Base-by-base conservation (phyloP, 1,140 invertebrate species). In the Leguminivora glycinivorella region DNA sequence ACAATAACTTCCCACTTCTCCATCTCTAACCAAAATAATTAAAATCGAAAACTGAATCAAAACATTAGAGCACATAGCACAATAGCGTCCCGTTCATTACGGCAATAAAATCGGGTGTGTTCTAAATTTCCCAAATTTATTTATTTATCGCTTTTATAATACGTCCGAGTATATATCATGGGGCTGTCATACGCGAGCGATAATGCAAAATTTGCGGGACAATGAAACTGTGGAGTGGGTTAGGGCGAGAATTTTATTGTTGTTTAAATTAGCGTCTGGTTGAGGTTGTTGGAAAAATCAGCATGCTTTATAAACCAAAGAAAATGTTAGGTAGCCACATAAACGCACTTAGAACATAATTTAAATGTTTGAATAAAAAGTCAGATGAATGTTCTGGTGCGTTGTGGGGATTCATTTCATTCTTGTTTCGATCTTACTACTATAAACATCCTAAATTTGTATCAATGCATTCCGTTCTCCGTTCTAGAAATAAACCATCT, bases 121-220 rank as follows among this genome's bases (percentile, higher is more conserved):
- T 88, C 88, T 90, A 90, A 90, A 90, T 87, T 87, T 84, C 77
- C 76, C 78, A 60, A 85, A 89, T 89, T 88, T 87, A 90, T 89
- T 89, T 90, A 89, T 90, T 90, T 90, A 90, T 88, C 82, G 87
- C 87, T 83, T 88, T 90, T 89, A 90, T 90, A 89, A 89, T 90
- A 89, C 83, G 84, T 84, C 82, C 81, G 84, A 83, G 82, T 86
- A 88, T 90, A 90, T 90, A 90, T 90, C 88, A 90, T 76, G 58
- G 74, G 74, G 68, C 84, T 90, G 88, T 90, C 88, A 85, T 87
- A 87, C 80, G 75, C 77, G 80, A 81, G 83, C 85, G 88, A 90
- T 90, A 90, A 90, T 89, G 88, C 87, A 84, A 86, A 88, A 90
- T 88, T 90, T 86, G 79, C 67, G 76, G 79, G 67, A 70, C 69